phyloP scores from a whole-genome alignment of 2,797 vertebrate species.

The Crocodylus rhombifer region DNA sequence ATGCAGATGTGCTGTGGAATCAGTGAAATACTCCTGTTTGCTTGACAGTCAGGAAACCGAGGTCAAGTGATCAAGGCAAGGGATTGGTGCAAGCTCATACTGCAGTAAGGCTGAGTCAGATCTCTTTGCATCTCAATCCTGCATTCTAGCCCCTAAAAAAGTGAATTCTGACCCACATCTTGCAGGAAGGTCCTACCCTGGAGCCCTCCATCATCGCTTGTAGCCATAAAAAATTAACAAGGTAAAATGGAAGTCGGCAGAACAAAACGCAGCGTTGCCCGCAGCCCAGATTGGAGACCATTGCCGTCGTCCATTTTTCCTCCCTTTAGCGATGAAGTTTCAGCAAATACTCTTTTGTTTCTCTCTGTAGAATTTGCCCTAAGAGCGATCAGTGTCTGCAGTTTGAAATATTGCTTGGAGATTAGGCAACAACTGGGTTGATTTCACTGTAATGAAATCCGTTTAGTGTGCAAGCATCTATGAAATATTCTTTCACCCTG shows the following conservation, averaged over 20 bases:
- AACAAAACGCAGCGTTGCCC: too few species aligned
- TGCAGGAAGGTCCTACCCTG: too few species aligned
- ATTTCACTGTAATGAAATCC: not conserved
- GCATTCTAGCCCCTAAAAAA: not conserved
- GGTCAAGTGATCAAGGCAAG: too few species aligned
- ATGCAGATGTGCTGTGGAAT: not conserved
- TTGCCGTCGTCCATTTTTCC: not conserved
- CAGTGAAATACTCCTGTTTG: too few species aligned
- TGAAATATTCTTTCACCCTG: not conserved
- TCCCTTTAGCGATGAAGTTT: not conserved
- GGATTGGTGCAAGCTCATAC: not conserved
- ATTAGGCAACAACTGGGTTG: accelerated
- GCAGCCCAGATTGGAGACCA: too few species aligned
- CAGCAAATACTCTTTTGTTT: not conserved
- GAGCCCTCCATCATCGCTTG: too few species aligned
- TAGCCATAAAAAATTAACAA: too few species aligned
- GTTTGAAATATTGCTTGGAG: not conserved
- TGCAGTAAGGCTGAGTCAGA: not conserved
- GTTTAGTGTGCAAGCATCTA: not conserved
- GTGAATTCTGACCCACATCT: too few species aligned
- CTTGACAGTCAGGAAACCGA: not conserved
- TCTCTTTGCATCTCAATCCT: not conserved
- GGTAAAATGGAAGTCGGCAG: too few species aligned
- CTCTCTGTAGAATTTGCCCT: not conserved
- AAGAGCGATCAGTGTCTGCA: not conserved